Conservation (phyloP, 2,113 vertebrate species). For the Chaetura pelagica region DNA sequence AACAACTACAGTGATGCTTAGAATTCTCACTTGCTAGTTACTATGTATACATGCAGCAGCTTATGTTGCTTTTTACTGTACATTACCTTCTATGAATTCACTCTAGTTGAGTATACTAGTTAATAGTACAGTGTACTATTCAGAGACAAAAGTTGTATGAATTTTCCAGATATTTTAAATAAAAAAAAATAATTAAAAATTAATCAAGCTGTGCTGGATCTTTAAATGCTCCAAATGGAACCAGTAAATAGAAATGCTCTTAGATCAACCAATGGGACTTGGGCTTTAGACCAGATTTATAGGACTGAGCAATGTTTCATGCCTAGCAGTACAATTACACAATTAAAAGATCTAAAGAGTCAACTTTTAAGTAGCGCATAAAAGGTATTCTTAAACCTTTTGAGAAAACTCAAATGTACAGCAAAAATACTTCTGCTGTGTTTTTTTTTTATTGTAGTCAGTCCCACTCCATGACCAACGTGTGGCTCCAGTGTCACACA, state of each 20-base stretch:
- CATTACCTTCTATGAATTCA: background rate
- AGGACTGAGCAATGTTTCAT: background rate
- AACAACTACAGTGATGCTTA: background rate
- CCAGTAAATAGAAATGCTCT: background rate
- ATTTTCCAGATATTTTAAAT: background rate
- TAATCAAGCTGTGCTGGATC: background rate
- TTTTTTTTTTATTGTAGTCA: no score
- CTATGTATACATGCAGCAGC: background rate
- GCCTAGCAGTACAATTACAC: background rate
- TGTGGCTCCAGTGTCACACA: background rate
- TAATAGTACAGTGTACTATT: background rate
- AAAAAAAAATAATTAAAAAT: background rate
- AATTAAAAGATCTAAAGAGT: conserved; percentile 3
- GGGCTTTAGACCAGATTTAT: background rate
- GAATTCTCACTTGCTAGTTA: background rate
- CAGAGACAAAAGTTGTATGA: background rate
- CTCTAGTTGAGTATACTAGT: background rate
- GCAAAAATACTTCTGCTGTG: background rate
- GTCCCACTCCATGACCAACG: background rate
- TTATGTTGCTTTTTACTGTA: background rate
- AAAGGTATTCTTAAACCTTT: background rate
- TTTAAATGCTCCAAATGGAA: background rate
- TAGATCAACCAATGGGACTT: background rate
- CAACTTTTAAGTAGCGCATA: background rate
- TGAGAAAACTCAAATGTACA: background rate